phyloP scores from a whole-genome alignment of 2,888 invertebrate genomes.

The Polymixis lichenea region DNA sequence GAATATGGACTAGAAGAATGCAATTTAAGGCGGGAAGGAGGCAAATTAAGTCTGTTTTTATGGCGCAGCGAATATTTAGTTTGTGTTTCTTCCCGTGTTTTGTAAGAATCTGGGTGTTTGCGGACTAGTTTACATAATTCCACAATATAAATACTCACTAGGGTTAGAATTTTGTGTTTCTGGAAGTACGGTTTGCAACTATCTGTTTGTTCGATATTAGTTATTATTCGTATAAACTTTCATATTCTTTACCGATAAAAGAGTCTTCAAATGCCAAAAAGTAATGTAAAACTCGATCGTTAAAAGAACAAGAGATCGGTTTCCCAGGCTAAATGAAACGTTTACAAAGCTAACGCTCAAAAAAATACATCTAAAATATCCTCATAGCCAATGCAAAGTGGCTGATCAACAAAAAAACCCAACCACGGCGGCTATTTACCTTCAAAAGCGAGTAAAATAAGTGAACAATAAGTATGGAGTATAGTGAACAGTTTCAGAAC shows the following conservation, averaged over 20 bases:
- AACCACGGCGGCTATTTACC: slow-evolving; percentile 16
- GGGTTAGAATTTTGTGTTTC: too few relatives aligned
- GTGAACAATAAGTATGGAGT: slow-evolving; percentile 40
- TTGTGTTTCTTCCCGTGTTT: too few relatives aligned
- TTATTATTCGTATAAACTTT: too few relatives aligned
- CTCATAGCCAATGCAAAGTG: not conserved
- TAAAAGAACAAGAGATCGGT: not conserved
- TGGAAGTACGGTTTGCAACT: too few relatives aligned
- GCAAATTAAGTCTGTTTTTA: too few relatives aligned
- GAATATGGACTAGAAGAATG: too few relatives aligned
- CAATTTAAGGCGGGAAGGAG: too few relatives aligned
- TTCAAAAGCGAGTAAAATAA: slow-evolving; percentile 42
- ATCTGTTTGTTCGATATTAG: too few relatives aligned
- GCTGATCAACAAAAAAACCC: slow-evolving; percentile 35
- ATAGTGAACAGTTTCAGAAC: slow-evolving; percentile 61
- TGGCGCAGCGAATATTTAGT: too few relatives aligned
- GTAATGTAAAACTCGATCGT: not conserved
- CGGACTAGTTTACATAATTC: too few relatives aligned
- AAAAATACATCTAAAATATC: slow-evolving; percentile 24
- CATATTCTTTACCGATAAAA: not conserved
- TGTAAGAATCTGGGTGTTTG: too few relatives aligned
- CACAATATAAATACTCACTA: too few relatives aligned
- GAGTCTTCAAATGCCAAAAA: not conserved
- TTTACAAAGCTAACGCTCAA: slow-evolving; percentile 13
- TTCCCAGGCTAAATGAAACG: not conserved